Evolutionary conservation across 2,113 vertebrate genomes (phyloP), one percentile per base, ranked within the genome.

Genomic region (Psettodes erumei): DNA sequence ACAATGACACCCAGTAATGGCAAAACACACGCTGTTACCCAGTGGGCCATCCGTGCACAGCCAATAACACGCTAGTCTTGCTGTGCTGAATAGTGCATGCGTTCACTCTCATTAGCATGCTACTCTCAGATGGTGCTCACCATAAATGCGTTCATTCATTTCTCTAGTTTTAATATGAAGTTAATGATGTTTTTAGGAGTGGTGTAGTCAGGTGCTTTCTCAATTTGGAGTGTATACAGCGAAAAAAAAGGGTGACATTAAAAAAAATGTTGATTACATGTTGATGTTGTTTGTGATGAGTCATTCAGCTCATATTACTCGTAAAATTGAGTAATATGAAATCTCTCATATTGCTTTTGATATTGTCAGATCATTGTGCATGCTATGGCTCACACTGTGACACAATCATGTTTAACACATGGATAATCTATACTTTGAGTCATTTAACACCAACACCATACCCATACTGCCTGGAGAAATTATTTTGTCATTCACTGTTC

Each of bases 131-230:
- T 1, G 59, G 28, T 23, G 15, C 9, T 0, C 6, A 1, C 19
- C 37, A 53, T 63, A 18, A 38, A 10, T 71, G 11, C 23, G 30
- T 28, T 63, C 48, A 58, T 75, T 75, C 5, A 45, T 47, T 72
- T 67, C 16, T 64, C 2, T 75, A 33, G 30, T 53, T 63, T 83
- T 71, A 82, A 85, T 88, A 61, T 51, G 35, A 86, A 71, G 51
- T 74, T 85, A 86, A 86, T 86, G 79, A 80, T 51, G 62, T 86
- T 76, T 51, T n/a, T 47, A 38, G 28, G 8, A 40, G 21, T 21
- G 55, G 11, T 23, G 23, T 61, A 37, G 65, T 88, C 66, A 12
- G 51, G 56, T 40, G 64, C 28, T 13, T n/a, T 81, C 59, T 51
- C 7, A 43, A 59, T 62, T 38, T 63, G 37, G 6, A 61, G n/a